phyloP scores from a whole-genome alignment of 2,797 vertebrate species.

The Rhinogobio ventralis region DNA sequence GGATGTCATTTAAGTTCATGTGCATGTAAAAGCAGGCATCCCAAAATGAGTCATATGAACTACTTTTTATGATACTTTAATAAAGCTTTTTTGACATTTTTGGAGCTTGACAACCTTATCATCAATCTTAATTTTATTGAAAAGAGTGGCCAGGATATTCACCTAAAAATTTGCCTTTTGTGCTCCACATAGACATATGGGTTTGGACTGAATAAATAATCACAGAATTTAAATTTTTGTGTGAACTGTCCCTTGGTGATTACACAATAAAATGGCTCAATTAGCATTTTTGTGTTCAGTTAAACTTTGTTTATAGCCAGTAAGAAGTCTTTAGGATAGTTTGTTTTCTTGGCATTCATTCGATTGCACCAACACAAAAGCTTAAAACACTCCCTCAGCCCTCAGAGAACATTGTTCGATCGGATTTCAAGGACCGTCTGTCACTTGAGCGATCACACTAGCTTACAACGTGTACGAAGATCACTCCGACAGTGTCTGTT shows the following conservation, averaged over 20 bases:
- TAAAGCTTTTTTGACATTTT: background rate
- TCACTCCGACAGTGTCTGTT: background rate
- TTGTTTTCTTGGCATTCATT: slow-evolving; percentile 52
- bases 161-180: background rate
- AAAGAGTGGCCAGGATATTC: background rate
- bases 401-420: slow-evolving; percentile 60
- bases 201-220: background rate
- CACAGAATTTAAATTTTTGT: background rate
- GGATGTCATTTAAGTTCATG: too few species aligned
- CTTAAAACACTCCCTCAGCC: slow-evolving; percentile 48
- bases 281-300: background rate
- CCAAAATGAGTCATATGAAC: background rate
- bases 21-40: too few species aligned
- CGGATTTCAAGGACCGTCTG: slow-evolving; percentile 39
- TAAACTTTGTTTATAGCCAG: background rate
- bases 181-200: background rate
- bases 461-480: background rate
- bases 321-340: background rate
- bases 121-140: background rate
- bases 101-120: background rate
- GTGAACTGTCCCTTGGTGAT: background rate
- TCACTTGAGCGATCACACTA: slow-evolving; percentile 2
- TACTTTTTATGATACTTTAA: background rate
- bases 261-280: background rate
- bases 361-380: slow-evolving; percentile 54